phyloP scores from a whole-genome alignment of 2,797 vertebrate genomes.

The Helarctos malayanus region DNA sequence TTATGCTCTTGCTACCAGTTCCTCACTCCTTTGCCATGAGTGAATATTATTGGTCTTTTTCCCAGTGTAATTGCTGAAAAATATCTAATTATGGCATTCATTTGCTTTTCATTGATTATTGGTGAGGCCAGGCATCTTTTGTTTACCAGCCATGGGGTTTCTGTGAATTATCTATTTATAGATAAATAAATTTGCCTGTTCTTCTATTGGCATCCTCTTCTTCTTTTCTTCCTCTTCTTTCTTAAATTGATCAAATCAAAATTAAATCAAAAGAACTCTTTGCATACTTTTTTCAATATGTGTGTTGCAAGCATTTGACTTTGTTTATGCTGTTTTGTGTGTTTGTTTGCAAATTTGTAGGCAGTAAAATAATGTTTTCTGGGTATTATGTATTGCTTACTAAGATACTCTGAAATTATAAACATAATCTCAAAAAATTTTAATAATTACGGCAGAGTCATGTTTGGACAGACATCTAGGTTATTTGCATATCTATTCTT shows the following conservation, averaged over 20 bases:
- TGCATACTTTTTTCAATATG: background rate
- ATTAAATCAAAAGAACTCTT: background rate
- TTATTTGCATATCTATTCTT: conserved; percentile 23
- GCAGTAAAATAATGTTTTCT: conserved; percentile 38
- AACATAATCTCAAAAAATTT: conserved; percentile 9
- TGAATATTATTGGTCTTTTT: conserved; percentile 53
- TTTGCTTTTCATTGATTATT: conserved; percentile 73
- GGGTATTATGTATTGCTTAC: background rate
- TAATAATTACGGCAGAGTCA: conserved; percentile 8
- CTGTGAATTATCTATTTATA: conserved; percentile 48
- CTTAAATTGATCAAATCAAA: background rate
- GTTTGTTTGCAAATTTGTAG: background rate
- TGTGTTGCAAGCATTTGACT: background rate
- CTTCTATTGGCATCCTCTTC: background rate
- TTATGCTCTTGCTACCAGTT: background rate
- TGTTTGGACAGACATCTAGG: background rate
- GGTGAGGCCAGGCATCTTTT: conserved; percentile 47
- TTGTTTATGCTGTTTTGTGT: conserved; percentile 56
- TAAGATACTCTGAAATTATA: conserved; percentile 46
- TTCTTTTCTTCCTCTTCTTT: background rate
- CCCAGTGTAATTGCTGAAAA: conserved; percentile 57
- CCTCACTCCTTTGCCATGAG: background rate
- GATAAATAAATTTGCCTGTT: background rate
- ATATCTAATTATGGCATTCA: conserved; percentile 44
- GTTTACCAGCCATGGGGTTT: conserved; percentile 53